Percentiles rank a stretch among this genome's conserved stretches.
phyloP scores from a whole-genome alignment of 2,113 vertebrate genomes.

The Planiliza haematocheilus region DNA sequence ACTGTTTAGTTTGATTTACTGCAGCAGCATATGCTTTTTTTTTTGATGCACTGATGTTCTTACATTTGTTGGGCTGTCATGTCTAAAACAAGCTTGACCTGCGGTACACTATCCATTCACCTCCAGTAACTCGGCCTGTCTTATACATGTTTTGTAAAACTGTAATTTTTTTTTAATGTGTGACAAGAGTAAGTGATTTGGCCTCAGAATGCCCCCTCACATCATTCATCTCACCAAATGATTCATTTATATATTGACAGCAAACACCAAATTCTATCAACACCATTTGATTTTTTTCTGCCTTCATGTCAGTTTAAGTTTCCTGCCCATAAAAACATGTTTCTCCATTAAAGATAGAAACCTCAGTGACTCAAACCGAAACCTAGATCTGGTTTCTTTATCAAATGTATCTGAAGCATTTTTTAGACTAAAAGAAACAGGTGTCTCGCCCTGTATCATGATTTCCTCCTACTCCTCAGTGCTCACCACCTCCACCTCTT shows the following conservation, averaged over 20 bases:
- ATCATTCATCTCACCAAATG: slow-evolving; percentile 20
- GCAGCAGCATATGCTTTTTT: slow-evolving; percentile 37
- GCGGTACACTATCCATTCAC: slow-evolving; percentile 24
- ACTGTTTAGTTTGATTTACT: slow-evolving; percentile 40
- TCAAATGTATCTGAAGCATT: slow-evolving; percentile 8
- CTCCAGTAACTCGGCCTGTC: slow-evolving; percentile 30
- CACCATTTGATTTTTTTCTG: slow-evolving; percentile 6
- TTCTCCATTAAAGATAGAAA: slow-evolving; percentile 36
- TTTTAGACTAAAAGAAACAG: slow-evolving; percentile 32
- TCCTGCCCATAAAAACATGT: slow-evolving; percentile 20
- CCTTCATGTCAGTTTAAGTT: slow-evolving; percentile 25
- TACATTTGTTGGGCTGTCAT: slow-evolving; percentile 49
- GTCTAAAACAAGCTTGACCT: slow-evolving; percentile 51
- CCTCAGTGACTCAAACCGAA: too few relatives aligned
- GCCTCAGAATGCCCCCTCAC: slow-evolving; percentile 19
- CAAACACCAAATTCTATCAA: slow-evolving; percentile 21
- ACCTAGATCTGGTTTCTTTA: background rate
- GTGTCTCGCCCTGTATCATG: slow-evolving; percentile 43
- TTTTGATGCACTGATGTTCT: slow-evolving; percentile 40
- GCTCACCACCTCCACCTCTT: slow-evolving; percentile 42
- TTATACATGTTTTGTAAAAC: slow-evolving; percentile 38
- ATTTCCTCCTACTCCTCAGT: slow-evolving; percentile 35
- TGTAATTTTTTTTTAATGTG: slow-evolving; percentile 39
- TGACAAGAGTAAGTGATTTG: slow-evolving; percentile 39
- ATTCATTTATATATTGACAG: slow-evolving; percentile 18